These are phyloP conservation scores for Achroia grisella DNA, from an alignment of 1,140 invertebrate genomes.

Conservation along the genomic window DNA sequence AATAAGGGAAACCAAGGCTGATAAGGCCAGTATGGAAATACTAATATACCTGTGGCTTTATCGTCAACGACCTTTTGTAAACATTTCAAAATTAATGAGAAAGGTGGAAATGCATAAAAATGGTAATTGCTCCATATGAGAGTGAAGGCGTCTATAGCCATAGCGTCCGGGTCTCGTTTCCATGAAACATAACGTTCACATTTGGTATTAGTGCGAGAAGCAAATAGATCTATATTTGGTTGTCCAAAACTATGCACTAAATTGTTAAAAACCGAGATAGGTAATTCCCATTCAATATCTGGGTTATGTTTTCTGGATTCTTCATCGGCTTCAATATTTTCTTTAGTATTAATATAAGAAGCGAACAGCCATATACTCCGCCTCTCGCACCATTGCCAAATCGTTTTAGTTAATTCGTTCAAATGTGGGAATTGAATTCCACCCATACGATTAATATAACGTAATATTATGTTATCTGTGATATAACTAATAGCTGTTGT, in stretches of 20 bases:
- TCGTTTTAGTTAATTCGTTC: background rate
- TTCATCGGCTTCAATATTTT: background rate
- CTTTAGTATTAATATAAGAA: constrained; percentile 4
- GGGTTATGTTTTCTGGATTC: constrained; percentile 1
- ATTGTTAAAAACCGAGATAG: background rate
- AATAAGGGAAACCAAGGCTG: constrained; percentile 1
- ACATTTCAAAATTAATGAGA: background rate
- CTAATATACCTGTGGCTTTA: background rate
- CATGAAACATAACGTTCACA: background rate
- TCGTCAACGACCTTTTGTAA: background rate
- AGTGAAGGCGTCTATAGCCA: background rate
- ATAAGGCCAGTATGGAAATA: background rate
- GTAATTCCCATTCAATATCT: constrained; percentile 4
- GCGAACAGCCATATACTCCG: background rate
- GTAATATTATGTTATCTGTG: no score
- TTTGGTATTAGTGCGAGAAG: background rate
- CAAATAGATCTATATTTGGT: constrained; percentile 1
- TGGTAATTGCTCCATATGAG: background rate
- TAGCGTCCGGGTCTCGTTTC: background rate
- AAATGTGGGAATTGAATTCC: constrained; percentile 1
- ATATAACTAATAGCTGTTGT: background rate
- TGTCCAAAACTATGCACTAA: background rate
- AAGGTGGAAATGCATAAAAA: constrained; percentile 2
- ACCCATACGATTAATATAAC: constrained; percentile 1
- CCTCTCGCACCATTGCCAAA: constrained; percentile 1